phyloP scores from a whole-genome alignment of 2,888 invertebrate species.

The Ellobium chinense region DNA sequence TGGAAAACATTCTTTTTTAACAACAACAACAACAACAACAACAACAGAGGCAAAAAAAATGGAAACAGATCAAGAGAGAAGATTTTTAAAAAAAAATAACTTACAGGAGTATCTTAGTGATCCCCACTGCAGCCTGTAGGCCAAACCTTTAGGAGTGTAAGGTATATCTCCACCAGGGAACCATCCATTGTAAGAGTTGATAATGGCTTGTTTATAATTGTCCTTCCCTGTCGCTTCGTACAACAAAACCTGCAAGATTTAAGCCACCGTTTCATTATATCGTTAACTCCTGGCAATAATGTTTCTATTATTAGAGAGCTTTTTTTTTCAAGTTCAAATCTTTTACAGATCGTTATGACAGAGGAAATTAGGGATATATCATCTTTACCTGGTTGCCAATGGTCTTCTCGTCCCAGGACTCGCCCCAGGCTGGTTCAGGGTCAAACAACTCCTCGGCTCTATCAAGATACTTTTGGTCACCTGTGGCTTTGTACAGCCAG shows the following conservation, averaged over 20 bases:
- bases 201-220: slow-evolving; percentile 63
- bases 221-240: slow-evolving; percentile 62
- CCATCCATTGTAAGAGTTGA: slow-evolving; percentile 64
- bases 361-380: too few species aligned
- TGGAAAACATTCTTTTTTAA: too few species aligned
- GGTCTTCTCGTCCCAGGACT: slow-evolving; percentile 66
- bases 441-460: slow-evolving; percentile 57
- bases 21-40: too few species aligned
- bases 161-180: slow-evolving; percentile 68
- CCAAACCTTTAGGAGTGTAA: slow-evolving; percentile 71
- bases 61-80: too few species aligned
- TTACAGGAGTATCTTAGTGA: slow-evolving; percentile 62
- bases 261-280: too few species aligned
- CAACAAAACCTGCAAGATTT: slow-evolving; percentile 58
- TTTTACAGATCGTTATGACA: too few species aligned
- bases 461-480: slow-evolving; percentile 60
- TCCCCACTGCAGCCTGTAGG: slow-evolving; percentile 70
- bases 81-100: too few species aligned
- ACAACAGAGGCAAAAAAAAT: too few species aligned
- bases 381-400: slow-evolving; percentile 39
- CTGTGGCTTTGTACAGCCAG: slow-evolving; percentile 68
- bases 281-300: too few species aligned
- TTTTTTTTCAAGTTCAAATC: too few species aligned
- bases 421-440: slow-evolving; percentile 58
- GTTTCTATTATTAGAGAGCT: too few species aligned